Evolutionary conservation across 2,113 vertebrate species (phyloP).

Genomic region (Speoplatyrhinus poulsoni): DNA sequence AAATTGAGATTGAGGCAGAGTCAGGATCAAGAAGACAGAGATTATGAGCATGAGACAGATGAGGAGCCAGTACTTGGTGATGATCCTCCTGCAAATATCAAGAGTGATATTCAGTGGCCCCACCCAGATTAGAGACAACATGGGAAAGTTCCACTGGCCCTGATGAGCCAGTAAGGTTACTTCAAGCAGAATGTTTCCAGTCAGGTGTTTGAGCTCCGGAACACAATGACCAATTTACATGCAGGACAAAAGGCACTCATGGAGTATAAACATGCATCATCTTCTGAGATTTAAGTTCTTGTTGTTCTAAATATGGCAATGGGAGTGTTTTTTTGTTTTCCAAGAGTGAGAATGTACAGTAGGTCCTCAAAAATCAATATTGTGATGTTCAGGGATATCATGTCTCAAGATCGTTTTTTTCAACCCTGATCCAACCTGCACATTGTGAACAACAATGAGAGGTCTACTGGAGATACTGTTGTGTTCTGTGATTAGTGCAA

Average conservation of each 20-base stretch:
- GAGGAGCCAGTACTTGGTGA: too few relatives aligned
- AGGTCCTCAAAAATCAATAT: slow-evolving; percentile 9
- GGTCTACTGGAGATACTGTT: slow-evolving; percentile 3
- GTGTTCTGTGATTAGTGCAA: background rate
- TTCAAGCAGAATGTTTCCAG: background rate
- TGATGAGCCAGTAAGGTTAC: background rate
- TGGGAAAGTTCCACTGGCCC: slow-evolving; percentile 4
- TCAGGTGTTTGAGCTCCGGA: background rate
- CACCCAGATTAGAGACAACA: slow-evolving; percentile 1
- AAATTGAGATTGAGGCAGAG: too few relatives aligned
- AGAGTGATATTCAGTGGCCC: background rate
- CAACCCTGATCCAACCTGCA: slow-evolving; percentile 11
- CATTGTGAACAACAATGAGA: slow-evolving; percentile 7
- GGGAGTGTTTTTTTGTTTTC: background rate
- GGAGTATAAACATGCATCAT: slow-evolving; percentile 17
- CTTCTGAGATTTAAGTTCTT: slow-evolving; percentile 11
- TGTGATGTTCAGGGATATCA: slow-evolving; percentile 2
- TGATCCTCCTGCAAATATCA: background rate
- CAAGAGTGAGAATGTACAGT: slow-evolving; percentile 11
- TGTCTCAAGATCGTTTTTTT: background rate
- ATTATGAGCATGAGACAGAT: too few relatives aligned
- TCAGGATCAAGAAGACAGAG: too few relatives aligned
- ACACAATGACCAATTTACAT: slow-evolving; percentile 14
- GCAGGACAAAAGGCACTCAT: slow-evolving; percentile 10
- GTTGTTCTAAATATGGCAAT: slow-evolving; percentile 11